Percentiles rank a stretch among this genome's conserved stretches.
Evolutionary conservation across 2,888 invertebrate species (phyloP).

Genomic region (Mimas tiliae): DNA sequence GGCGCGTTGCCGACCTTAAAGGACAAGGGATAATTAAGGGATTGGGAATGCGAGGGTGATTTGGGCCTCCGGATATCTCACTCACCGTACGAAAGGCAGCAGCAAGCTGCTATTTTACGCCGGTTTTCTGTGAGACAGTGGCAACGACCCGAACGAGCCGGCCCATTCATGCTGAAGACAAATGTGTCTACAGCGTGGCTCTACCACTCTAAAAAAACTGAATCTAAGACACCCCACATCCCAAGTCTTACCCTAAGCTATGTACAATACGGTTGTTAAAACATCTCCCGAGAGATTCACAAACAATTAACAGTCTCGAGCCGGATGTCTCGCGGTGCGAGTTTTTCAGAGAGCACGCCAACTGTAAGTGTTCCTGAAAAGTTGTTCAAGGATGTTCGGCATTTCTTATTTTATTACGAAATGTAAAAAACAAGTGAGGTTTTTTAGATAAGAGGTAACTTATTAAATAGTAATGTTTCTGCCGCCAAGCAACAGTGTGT

Average conservation of each 20-base stretch:
- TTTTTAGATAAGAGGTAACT: not conserved
- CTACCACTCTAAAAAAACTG: not conserved
- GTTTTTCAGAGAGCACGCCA: slow-evolving; percentile 24
- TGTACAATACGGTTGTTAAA: slow-evolving; percentile 17
- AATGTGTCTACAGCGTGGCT: no score
- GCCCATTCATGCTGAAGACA: no score
- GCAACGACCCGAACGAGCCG: no score
- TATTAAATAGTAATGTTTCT: not conserved
- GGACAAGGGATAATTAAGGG: no score
- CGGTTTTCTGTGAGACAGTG: no score
- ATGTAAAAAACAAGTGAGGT: slow-evolving; percentile 2
- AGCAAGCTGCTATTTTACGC: no score
- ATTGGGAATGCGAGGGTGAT: no score
- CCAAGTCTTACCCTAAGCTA: slow-evolving; percentile 5
- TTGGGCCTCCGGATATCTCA: no score
- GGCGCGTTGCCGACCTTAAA: no score
- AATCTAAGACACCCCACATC: not conserved
- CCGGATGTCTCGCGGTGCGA: slow-evolving; percentile 3
- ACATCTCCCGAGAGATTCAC: slow-evolving; percentile 21
- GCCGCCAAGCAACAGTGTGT: no score
- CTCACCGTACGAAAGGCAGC: no score
- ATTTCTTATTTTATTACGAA: not conserved
- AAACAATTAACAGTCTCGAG: slow-evolving; percentile 26
- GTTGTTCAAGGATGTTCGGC: slow-evolving; percentile 17
- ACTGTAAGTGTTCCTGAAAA: slow-evolving; percentile 18